phyloP scores from a whole-genome alignment of 2,888 invertebrate genomes.

The Phortica okadai region DNA sequence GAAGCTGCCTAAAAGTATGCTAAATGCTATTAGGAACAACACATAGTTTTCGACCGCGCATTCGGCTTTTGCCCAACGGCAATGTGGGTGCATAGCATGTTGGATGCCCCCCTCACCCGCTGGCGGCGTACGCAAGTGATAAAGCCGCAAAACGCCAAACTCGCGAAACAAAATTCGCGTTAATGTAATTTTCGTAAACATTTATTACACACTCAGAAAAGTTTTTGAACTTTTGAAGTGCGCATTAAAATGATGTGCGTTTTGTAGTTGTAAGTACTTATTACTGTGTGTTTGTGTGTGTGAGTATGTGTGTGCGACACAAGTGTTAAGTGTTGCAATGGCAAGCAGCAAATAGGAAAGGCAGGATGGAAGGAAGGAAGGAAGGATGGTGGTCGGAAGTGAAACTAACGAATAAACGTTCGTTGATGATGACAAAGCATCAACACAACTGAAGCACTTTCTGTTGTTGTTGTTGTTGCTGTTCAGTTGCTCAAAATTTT shows the following conservation, averaged over 20 bases:
- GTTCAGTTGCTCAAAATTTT: not conserved
- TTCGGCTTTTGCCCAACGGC: too few species aligned
- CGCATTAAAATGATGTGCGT: constrained; percentile 26
- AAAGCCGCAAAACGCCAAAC: constrained; percentile 43
- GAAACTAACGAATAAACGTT: not conserved
- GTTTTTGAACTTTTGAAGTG: constrained; percentile 48
- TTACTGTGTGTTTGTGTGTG: not conserved
- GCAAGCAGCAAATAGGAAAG: too few species aligned
- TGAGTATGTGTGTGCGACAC: constrained; percentile 23
- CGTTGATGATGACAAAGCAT: not conserved
- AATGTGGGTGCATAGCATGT: constrained; percentile 1
- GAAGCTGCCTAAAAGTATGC: too few species aligned
- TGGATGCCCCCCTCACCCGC: constrained; percentile 11
- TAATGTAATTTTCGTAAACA: constrained; percentile 59
- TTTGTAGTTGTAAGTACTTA: not conserved
- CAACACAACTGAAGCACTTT: not conserved
- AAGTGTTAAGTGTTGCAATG: constrained; percentile 22
- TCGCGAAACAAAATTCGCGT: constrained; percentile 1
- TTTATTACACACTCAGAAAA: constrained; percentile 61
- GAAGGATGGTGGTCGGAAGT: too few species aligned
- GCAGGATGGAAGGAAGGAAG: not conserved
- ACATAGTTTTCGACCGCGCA: too few species aligned
- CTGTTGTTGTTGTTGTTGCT: too few species aligned
- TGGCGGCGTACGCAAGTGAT: not conserved
- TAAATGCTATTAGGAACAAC: too few species aligned